Base-by-base conservation (phyloP, 2,797 vertebrate genomes). In the Aldrovandia affinis region DNA sequence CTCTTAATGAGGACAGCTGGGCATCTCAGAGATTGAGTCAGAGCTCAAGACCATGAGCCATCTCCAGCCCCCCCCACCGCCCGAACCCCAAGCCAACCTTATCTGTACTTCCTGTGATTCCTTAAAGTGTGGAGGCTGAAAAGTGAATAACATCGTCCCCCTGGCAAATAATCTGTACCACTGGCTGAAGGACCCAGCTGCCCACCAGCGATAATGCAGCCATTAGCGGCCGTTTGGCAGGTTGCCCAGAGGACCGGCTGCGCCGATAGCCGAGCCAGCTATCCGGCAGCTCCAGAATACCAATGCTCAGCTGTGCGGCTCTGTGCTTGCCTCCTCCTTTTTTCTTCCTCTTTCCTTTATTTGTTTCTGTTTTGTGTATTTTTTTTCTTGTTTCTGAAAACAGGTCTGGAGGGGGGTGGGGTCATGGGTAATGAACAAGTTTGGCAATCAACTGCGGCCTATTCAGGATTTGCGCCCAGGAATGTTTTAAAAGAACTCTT, bases 301-400 rank as follows among this genome's bases (percentile, higher is more conserved):
- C 86, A 81, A 84, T 88, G 0, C 28, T 81, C 89, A 91, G 86
- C 90, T 89, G 93, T 83, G 91, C 18, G 3, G n/a, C n/a, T 50
- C 54, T 10, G 79, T 12, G 30, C 78, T 47, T 28, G 28, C 18
- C 78, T 54, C 78, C 52, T 33, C 30, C 5, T 33, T n/a, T 10
- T 25, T 14, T 20, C 18, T 12, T 6, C 44, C 22, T n/a, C 12
- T 39, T 44, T 36, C 47, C 52, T 30, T 80, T 80, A 30, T 80
- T 80, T 52, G 50, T 79, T 59, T 80, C 50, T 57, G n/a, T 79
- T 79, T 39, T 39, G 52, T 44, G 20, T 75, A 20, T 80, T 59
- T 55, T 39, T n/a, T 22, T 80, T 57, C 54, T 30, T 39, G 18
- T 57, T 59, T 9, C 79, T 80, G 52, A 80, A 80, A 80, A 55